Base-by-base conservation (phyloP, 2,888 invertebrate species). In the Synanthedon andrenaeformis region DNA sequence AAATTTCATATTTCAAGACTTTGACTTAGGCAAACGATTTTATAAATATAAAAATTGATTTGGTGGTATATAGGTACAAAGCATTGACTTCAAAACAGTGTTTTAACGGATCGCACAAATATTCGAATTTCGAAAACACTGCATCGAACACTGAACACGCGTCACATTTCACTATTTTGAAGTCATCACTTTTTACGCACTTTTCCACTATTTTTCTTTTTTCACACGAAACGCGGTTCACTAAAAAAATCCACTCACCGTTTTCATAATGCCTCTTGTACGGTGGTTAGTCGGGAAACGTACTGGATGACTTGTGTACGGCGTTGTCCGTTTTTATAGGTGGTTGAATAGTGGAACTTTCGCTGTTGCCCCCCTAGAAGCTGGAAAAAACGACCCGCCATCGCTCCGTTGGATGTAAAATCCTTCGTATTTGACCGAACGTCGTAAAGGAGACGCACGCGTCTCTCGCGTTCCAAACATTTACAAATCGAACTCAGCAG, bases 271-370 rank as follows among this genome's bases (percentile, higher is more conserved):
- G 84, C 81, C 82, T 85, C 85, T 82, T 75, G 79, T 71, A 76
- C 72, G 79, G 76, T 83, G 80, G 76, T 77, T 76, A 71, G 82
- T 74, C 81, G 78, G 87, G 86, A 85, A 72, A 77, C 73, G 82
- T 74, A 87, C 87, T 87, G 86, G 87, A 86, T 87, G 76, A 74
- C 63, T 64, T 69, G 62, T 62, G 66, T 63, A 63, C 67, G 61
- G 78, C 70, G 83, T 70, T 73, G 74, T 76, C 80, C 73, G 84
- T 83, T 81, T 87, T 82, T 87, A 87, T 87, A 87, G 82, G 79
- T 83, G 80, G 79, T 78, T 85, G 80, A 85, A 83, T 79, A 79
- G 82, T 70, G 70, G 74, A 72, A 86, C 86, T 87, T 87, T 87
- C 86, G 86, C 86, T 76, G 74, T 66, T 62, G 69, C 82, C 86